A percentile compares a stretch with the other conserved stretches of the same genome.
Evolutionary conservation across 2,797 vertebrate species (phyloP).

Genomic region (Typhlichthys subterraneus): DNA sequence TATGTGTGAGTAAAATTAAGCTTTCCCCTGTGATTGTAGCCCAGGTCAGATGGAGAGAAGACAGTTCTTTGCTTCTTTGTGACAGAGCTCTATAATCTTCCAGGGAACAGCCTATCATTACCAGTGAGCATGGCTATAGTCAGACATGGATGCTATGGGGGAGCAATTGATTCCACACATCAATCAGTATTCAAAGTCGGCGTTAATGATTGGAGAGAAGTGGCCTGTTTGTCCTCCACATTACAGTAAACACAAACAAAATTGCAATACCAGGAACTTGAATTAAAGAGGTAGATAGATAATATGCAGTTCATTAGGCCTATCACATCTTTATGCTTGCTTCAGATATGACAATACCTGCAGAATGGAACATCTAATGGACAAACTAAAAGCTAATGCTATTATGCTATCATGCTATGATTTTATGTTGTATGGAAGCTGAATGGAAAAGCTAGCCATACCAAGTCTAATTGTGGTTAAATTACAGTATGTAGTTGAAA

Average conservation of each 20-base stretch:
- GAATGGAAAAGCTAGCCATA: no score
- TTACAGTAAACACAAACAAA: constrained; percentile 67
- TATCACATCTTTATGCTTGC: constrained; percentile 13
- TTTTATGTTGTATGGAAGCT: neutral
- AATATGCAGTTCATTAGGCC: constrained; percentile 55
- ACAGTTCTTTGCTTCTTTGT: constrained; percentile 77
- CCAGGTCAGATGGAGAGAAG: constrained; percentile 67
- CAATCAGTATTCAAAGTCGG: constrained; percentile 78
- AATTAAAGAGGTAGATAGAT: constrained; percentile 56
- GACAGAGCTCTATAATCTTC: constrained; percentile 80
- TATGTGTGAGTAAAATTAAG: constrained; percentile 65
- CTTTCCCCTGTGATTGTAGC: constrained; percentile 71
- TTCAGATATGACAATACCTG: constrained; percentile 31
- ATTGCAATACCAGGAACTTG: constrained; percentile 43
- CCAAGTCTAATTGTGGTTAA: no score
- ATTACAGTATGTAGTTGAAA: no score
- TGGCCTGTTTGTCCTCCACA: constrained; percentile 73
- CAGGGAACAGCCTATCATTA: constrained; percentile 81
- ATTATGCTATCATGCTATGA: no score
- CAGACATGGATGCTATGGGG: constrained; percentile 82
- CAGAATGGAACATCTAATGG: constrained; percentile 29
- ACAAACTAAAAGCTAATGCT: constrained; percentile 20
- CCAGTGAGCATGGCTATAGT: constrained; percentile 77
- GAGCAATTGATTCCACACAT: constrained; percentile 84
- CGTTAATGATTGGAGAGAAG: constrained; percentile 77